These are phyloP conservation scores for Melierax canorus DNA, from an alignment of 2,113 vertebrate genomes.

Conservation along the genomic window DNA sequence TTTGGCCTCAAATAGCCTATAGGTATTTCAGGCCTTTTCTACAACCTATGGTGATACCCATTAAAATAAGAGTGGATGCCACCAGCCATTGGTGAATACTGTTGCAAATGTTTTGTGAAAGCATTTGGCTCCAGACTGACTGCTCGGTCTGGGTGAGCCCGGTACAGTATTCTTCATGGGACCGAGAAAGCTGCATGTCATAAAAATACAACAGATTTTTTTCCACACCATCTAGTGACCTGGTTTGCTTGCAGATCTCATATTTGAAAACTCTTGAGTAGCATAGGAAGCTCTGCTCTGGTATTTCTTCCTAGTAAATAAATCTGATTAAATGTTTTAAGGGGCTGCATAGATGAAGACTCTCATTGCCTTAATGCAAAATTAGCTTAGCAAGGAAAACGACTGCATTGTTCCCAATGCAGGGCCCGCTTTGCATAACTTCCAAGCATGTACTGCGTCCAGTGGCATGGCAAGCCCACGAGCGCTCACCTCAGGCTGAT, in stretches of 20 bases:
- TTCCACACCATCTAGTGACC: neutral
- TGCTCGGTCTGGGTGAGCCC: neutral
- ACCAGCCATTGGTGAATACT: neutral
- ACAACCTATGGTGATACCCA: neutral
- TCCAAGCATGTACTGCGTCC: conserved; percentile 19
- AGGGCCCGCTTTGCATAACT: conserved; percentile 35
- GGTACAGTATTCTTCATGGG: neutral
- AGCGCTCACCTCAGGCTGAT: conserved; percentile 27
- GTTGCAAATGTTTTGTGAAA: conserved; percentile 5
- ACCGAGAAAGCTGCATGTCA: neutral
- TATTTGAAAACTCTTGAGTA: neutral
- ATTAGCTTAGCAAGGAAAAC: conserved; percentile 19
- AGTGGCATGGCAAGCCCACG: conserved; percentile 42
- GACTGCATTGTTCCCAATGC: conserved; percentile 34
- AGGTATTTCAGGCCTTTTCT: neutral
- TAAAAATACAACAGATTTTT: neutral
- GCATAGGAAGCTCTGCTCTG: neutral
- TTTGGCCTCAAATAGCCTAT: neutral
- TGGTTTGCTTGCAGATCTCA: neutral
- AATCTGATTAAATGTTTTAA: neutral
- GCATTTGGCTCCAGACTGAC: neutral
- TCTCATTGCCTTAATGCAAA: conserved; percentile 4
- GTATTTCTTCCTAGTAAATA: conserved; percentile 3
- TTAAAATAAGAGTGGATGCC: neutral
- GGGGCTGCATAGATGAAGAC: neutral